phyloP scores from a whole-genome alignment of 2,888 invertebrate species.

The Unio delphinus region DNA sequence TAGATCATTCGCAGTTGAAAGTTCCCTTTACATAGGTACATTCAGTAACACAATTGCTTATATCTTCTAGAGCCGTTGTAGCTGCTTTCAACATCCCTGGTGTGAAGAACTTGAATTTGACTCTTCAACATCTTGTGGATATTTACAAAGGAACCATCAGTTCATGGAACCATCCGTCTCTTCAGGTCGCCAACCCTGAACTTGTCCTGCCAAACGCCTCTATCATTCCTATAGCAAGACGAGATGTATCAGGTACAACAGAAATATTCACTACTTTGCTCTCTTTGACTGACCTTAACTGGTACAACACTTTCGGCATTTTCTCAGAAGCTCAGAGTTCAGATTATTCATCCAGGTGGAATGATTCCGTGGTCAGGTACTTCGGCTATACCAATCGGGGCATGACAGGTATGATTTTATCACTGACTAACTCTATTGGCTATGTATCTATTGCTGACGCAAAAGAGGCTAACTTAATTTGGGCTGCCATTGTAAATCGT shows the following conservation, averaged over 20 bases:
- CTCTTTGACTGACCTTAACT: constrained; percentile 46
- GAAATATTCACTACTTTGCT: constrained; percentile 59
- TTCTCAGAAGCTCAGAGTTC: constrained; percentile 45
- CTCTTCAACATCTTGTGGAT: constrained; percentile 52
- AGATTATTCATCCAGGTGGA: constrained; percentile 31
- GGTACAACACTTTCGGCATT: constrained; percentile 47
- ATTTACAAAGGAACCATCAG: constrained; percentile 63
- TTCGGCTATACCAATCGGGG: constrained; percentile 51
- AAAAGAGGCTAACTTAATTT: constrained; percentile 18
- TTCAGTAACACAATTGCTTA: constrained; percentile 5
- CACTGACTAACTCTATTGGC: constrained; percentile 53
- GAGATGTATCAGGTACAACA: constrained; percentile 66
- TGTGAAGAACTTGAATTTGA: constrained; percentile 45
- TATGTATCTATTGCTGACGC: constrained; percentile 60
- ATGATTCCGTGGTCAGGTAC: constrained; percentile 28
- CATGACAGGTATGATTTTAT: constrained; percentile 49
- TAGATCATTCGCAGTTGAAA: no score
- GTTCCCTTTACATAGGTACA: neutral
- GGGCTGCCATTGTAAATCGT: constrained; percentile 48
- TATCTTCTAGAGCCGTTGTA: constrained; percentile 58
- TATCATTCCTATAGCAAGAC: constrained; percentile 59
- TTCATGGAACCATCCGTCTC: constrained; percentile 56
- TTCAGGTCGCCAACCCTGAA: constrained; percentile 44
- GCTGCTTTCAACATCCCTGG: constrained; percentile 58
- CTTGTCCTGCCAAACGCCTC: constrained; percentile 39